These are phyloP conservation scores for Peromyscus maniculatus DNA, from an alignment of 2,113 vertebrate species.

Conservation along the genomic window DNA sequence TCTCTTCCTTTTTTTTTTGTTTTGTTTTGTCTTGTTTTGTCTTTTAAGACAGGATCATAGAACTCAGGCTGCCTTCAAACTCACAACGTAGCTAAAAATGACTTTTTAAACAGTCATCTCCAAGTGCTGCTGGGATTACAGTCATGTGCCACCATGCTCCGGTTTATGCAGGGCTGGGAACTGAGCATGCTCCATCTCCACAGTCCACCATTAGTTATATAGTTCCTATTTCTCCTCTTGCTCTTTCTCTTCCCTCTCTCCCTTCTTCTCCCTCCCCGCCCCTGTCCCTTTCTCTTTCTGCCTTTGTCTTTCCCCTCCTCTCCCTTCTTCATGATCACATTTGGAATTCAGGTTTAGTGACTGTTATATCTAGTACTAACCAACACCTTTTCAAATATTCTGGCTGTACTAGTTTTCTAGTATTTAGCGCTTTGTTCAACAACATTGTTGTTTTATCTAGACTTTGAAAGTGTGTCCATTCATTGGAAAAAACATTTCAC, in stretches of 20 bases:
- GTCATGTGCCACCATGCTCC: neutral
- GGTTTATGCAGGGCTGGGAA: neutral
- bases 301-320: neutral
- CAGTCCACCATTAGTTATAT: neutral
- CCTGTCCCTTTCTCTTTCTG: rapidly evolving
- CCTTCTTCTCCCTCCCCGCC: too few species aligned
- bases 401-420: neutral
- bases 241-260: neutral
- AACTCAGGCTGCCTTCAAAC: neutral
- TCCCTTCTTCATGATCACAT: neutral
- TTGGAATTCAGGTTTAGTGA: neutral
- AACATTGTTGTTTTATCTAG: neutral
- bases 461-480: neutral
- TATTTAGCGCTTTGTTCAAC: neutral
- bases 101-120: neutral
- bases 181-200: neutral
- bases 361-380: neutral
- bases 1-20: too few species aligned
- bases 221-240: neutral
- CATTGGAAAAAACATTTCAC: neutral
- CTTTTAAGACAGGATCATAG: neutral
- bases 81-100: neutral
- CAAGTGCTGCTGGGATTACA: neutral
- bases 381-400: neutral
- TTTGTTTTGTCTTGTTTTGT: too few species aligned